A percentile compares a stretch with the other conserved stretches of the same genome.
phyloP scores from a whole-genome alignment of 2,888 invertebrate species.

The Gymnoscelis rufifasciata region DNA sequence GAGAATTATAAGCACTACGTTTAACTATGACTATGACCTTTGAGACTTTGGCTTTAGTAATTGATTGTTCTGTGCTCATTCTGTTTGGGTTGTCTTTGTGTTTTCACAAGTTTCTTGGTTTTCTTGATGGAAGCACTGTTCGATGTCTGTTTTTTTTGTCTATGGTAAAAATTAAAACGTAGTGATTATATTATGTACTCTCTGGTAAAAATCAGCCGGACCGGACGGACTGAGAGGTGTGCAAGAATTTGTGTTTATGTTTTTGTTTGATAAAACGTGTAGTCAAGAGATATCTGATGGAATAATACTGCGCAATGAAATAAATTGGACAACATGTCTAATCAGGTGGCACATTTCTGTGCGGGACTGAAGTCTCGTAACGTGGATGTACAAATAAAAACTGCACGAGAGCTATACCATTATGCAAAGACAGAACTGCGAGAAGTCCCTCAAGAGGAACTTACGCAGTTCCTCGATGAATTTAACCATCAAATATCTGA shows the following conservation, averaged over 20 bases:
- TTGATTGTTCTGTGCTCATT: no score
- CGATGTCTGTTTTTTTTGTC: no score
- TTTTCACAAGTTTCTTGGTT: no score
- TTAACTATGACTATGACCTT: no score
- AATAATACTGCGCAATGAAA: constrained; percentile 32
- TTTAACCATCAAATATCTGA: constrained; percentile 97
- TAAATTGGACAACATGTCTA: constrained; percentile 56
- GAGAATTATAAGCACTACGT: no score
- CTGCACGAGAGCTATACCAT: constrained; percentile 92
- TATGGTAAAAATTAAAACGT: no score
- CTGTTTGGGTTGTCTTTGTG: no score
- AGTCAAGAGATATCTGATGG: constrained; percentile 5
- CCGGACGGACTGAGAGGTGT: background rate
- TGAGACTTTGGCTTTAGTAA: no score
- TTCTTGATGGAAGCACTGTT: no score
- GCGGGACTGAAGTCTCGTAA: constrained; percentile 92
- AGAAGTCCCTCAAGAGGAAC: constrained; percentile 93
- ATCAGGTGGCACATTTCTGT: constrained; percentile 87
- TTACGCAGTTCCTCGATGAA: constrained; percentile 94
- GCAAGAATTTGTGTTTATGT: constrained; percentile 31
- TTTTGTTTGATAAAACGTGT: constrained; percentile 34
- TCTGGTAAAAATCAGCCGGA: background rate
- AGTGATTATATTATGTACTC: background rate
- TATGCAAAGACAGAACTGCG: constrained; percentile 94
- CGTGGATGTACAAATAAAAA: constrained; percentile 90